Base-by-base conservation (phyloP, 1,140 invertebrate species). In the Bradysia coprophila region DNA sequence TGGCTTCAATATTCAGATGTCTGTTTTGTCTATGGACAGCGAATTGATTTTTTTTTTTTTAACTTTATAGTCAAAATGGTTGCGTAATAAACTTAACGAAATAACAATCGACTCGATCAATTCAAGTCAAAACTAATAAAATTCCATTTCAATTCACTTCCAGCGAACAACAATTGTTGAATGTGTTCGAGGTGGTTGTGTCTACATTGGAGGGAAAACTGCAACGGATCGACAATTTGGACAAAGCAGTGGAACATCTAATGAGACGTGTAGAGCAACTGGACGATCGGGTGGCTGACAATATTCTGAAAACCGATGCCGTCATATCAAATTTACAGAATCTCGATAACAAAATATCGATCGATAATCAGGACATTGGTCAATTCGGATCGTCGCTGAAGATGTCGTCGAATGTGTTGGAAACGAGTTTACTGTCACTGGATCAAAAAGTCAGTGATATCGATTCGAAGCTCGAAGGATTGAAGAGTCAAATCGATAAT, bases 111-210 rank as follows among this genome's bases (percentile, higher is more conserved):
- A n/a, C n/a, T n/a, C n/a, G n/a, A n/a, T n/a, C n/a, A n/a, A n/a
- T n/a, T n/a, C n/a, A n/a, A n/a, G n/a, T n/a, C n/a, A n/a, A n/a
- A n/a, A n/a, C n/a, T n/a, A n/a, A n/a, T n/a, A n/a, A n/a, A n/a
- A n/a, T n/a, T n/a, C n/a, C n/a, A n/a, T n/a, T n/a, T n/a, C n/a
- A n/a, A n/a, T 51, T 63, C 62, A 65, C 55, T 79, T 78, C 37
- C 75, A 89, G 84, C 60, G 84, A 89, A 57, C 81, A 87, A 56
- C 85, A 87, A 57, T 70, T 89, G 31, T 83, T 86, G 59, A 81
- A 84, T 51, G 78, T 90, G 22, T 87, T 89, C 62, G 85, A 89
- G 60, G 80, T 84, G 9, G 81, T 88, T 46, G 80, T 89, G 18
- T 84, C 81, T 43, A 88, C 83, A 11, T 63, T 90, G 47, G 84